A percentile compares a stretch with the other conserved stretches of the same genome.
Conservation (phyloP, 2,888 invertebrate genomes). For the Perithous albicinctus region DNA sequence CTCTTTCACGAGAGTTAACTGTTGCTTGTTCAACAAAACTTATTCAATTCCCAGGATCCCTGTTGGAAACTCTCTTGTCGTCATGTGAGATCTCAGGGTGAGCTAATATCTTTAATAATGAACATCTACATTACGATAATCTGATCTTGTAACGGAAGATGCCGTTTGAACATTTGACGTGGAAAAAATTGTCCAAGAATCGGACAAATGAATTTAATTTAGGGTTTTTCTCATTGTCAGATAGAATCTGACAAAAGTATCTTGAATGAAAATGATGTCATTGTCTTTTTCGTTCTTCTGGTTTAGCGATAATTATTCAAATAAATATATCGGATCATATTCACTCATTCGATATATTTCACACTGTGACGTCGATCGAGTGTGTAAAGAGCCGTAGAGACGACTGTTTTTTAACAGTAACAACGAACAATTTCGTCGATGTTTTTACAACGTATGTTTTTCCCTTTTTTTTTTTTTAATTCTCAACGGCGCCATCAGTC, state of each 20-base stretch:
- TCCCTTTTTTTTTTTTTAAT: constrained; percentile 13
- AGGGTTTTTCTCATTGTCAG: no score
- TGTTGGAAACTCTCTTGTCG: not conserved
- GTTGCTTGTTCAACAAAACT: not conserved
- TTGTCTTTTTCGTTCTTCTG: no score
- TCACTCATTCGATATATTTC: not conserved
- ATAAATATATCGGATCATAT: not conserved
- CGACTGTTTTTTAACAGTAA: not conserved
- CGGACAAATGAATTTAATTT: no score
- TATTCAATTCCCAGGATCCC: not conserved
- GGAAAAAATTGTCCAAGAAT: no score
- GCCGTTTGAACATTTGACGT: no score
- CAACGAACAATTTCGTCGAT: constrained; percentile 20
- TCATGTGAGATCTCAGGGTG: not conserved
- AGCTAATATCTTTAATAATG: not conserved
- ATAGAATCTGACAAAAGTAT: no score
- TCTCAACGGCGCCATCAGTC: not conserved
- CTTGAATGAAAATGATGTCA: not conserved
- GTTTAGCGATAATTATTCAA: no score
- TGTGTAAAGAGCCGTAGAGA: not conserved
- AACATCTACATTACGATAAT: not conserved
- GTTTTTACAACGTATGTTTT: constrained; percentile 4
- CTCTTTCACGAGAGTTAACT: not conserved
- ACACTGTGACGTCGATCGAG: not conserved
- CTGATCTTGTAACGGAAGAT: no score